Evolutionary conservation across 2,888 invertebrate species (phyloP).

Genomic region (Drosophila formosana): DNA sequence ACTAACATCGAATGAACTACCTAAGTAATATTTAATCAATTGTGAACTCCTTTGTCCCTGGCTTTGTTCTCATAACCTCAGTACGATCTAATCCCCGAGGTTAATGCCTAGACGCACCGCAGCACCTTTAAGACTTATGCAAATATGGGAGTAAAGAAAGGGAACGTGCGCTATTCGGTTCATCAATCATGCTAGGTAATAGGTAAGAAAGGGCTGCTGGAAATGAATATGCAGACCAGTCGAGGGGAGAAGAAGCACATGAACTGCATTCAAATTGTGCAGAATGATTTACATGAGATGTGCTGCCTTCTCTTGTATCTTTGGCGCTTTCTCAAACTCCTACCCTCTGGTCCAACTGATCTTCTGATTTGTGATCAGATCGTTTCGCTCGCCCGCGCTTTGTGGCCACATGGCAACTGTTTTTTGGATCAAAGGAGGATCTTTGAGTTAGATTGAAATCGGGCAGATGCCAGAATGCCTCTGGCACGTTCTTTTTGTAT

Average conservation of each 20-base stretch:
- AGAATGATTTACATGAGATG: not conserved
- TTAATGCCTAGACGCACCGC: slow-evolving; percentile 35
- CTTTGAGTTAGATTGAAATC: not conserved
- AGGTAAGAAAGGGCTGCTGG: not conserved
- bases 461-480: not conserved
- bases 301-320: not conserved
- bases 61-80: slow-evolving; percentile 67
- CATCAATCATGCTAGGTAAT: not conserved
- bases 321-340: not conserved
- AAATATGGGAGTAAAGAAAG: slow-evolving; percentile 38
- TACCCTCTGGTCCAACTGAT: not conserved
- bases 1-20: not conserved
- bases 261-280: not conserved
- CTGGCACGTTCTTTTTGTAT: not conserved
- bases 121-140: slow-evolving; percentile 56
- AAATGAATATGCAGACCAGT: not conserved
- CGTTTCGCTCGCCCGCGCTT: not conserved
- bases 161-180: not conserved
- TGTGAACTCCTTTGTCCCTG: slow-evolving; percentile 9
- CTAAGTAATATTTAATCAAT: slow-evolving; percentile 46
- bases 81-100: slow-evolving; percentile 48
- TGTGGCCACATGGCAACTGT: not conserved
- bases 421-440: not conserved
- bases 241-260: not conserved
- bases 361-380: not conserved